Conservation (phyloP, 2,888 invertebrate genomes). For the Diaphora mendica region DNA sequence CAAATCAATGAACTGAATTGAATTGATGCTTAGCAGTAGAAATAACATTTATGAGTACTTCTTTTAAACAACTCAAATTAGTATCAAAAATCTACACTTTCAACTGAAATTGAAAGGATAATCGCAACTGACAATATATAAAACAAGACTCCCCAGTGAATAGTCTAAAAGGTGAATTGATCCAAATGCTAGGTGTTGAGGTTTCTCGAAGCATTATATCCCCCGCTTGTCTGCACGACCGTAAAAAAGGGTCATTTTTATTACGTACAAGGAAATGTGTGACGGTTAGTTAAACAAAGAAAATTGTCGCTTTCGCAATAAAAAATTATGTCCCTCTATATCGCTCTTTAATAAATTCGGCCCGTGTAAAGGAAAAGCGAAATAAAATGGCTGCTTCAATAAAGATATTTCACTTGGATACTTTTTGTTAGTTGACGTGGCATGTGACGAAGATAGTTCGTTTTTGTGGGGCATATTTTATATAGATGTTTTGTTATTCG, state of each 20-base stretch:
- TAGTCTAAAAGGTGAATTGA: conserved; percentile 74
- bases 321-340: conserved; percentile 68
- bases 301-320: conserved; percentile 71
- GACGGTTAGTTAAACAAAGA: conserved; percentile 78
- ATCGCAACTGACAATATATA: conserved; percentile 56
- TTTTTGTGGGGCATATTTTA: conserved; percentile 42
- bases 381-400: conserved; percentile 46
- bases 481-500: conserved; percentile 43
- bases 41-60: not conserved
- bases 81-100: conserved; percentile 23
- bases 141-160: conserved; percentile 62
- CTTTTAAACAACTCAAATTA: conserved; percentile 33
- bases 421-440: conserved; percentile 52
- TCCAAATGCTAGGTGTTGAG: conserved; percentile 70
- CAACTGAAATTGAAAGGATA: conserved; percentile 25
- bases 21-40: conserved; percentile 13
- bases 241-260: conserved; percentile 77
- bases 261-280: conserved; percentile 67
- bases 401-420: conserved; percentile 57
- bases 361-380: conserved; percentile 45
- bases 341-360: conserved; percentile 59
- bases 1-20: not conserved
- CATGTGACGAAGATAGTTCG: conserved; percentile 38
- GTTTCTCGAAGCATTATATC: conserved; percentile 77
- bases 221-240: conserved; percentile 64